Base-by-base conservation (phyloP, 2,113 vertebrate species). In the Phocoena phocoena region DNA sequence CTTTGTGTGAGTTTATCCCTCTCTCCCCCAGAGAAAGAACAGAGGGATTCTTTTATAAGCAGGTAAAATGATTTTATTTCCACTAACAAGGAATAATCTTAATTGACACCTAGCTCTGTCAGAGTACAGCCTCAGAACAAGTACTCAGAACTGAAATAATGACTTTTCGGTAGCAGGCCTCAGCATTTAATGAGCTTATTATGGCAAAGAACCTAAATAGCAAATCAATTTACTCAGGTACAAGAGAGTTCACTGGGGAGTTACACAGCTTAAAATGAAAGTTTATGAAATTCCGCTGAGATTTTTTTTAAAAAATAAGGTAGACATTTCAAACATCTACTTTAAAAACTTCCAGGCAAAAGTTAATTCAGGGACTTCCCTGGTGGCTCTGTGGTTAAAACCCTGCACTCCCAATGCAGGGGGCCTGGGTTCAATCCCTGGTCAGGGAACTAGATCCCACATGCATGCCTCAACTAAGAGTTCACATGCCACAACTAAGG, bases 11-110 rank as follows among this genome's bases (percentile, higher is more conserved):
- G 65, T 77, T 77, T 53, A 53, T 53, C 31, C 74, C 31, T 53
- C 44, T 77, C 28, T 77, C 47, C 12, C 33, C 50, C 31, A 63
- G 60, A 92, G 76, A 97, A 67, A 88, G 88, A 97, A 96, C 82
- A 97, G 82, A 96, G 88, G 68, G 65, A 55, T 63, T 97, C 93
- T 87, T 95, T 97, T 74, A 85, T 73, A 91, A 97, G 93, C 70
- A 38, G 63, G 70, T 90, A 92, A 65, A 31, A 63, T 36, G 67
- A 88, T 93, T 97, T 97, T 89, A 87, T 95, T 94, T 93, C 91
- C 17, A 95, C 95, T 96, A 89, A 96, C 88, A 92, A 97, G 95
- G 80, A 96, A 91, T 87, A 94, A 96, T 96, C 95, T 83, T 97
- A 96, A 96, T 74, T 96, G 96, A 96, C 92, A 96, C 90, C 90